These are phyloP conservation scores for Brachynemurus nebulosus DNA, from an alignment of 2,888 invertebrate genomes.

Conservation along the genomic window DNA sequence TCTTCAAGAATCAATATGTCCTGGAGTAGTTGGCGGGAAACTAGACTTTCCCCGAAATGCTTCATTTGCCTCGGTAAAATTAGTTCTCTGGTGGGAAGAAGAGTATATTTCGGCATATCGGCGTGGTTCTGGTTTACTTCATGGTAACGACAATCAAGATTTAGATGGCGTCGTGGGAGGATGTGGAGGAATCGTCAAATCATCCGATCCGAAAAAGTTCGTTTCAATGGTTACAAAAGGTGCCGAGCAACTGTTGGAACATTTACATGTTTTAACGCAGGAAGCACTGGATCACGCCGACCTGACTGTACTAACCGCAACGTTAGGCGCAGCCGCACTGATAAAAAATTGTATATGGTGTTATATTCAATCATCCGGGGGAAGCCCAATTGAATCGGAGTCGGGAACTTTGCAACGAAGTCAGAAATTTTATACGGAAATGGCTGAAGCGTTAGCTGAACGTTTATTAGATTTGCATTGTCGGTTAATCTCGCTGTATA, in stretches of 20 bases:
- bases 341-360: constrained; percentile 66
- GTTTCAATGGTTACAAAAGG: constrained; percentile 56
- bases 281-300: constrained; percentile 78
- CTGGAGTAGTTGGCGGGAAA: constrained; percentile 66
- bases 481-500: constrained; percentile 60
- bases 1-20: constrained; percentile 62
- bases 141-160: constrained; percentile 29
- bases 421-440: constrained; percentile 64
- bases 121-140: constrained; percentile 41
- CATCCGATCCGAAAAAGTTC: constrained; percentile 65
- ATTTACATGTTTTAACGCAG: constrained; percentile 64
- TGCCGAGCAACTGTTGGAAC: constrained; percentile 56
- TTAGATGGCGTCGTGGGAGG: constrained; percentile 30
- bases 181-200: constrained; percentile 49
- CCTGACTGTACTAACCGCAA: constrained; percentile 63
- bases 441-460: constrained; percentile 75
- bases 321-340: constrained; percentile 66
- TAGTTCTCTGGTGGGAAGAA: constrained; percentile 77
- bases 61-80: constrained; percentile 70
- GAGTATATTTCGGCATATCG: constrained; percentile 65
- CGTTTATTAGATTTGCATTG: constrained; percentile 68
- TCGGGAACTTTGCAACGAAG: constrained; percentile 31
- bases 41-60: constrained; percentile 72
- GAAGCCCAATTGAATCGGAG: constrained; percentile 10
- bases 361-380: constrained; percentile 46